phyloP scores from a whole-genome alignment of 2,113 vertebrate species.

The Trachemys scripta region DNA sequence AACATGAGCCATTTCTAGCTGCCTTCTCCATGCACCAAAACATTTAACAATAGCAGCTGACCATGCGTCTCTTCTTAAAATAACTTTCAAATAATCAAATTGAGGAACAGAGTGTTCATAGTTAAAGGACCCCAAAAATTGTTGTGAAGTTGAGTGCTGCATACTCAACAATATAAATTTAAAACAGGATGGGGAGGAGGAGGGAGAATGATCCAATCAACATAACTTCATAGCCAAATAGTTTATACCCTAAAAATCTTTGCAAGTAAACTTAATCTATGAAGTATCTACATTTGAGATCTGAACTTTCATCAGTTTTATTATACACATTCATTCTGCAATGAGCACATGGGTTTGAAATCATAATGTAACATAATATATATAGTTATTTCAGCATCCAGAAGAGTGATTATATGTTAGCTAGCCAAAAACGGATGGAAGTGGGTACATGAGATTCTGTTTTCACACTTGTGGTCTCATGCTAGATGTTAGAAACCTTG shows the following conservation, averaged over 20 bases:
- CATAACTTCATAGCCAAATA: not conserved
- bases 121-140: not conserved
- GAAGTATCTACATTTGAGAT: not conserved
- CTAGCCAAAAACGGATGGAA: not conserved
- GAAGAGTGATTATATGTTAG: not conserved
- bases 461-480: not conserved
- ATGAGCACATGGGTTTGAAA: constrained; percentile 1
- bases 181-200: not conserved
- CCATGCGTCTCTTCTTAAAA: constrained; percentile 32
- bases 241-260: constrained; percentile 43
- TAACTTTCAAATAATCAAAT: constrained; percentile 56
- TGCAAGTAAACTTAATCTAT: constrained; percentile 2
- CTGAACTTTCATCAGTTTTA: not conserved
- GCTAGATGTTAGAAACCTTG: not conserved
- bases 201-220: not conserved
- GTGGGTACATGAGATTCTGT: not conserved
- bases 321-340: not conserved
- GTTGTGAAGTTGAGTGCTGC: not conserved
- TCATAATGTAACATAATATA: not conserved
- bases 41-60: constrained; percentile 70
- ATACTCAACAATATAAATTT: not conserved
- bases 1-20: constrained; percentile 66
- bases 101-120: constrained; percentile 6
- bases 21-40: constrained; percentile 60
- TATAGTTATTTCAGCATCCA: constrained; percentile 23